Evolutionary conservation across 2,797 vertebrate genomes (phyloP), one percentile per base, ranked within the genome.

Genomic region (Argentina silus): DNA sequence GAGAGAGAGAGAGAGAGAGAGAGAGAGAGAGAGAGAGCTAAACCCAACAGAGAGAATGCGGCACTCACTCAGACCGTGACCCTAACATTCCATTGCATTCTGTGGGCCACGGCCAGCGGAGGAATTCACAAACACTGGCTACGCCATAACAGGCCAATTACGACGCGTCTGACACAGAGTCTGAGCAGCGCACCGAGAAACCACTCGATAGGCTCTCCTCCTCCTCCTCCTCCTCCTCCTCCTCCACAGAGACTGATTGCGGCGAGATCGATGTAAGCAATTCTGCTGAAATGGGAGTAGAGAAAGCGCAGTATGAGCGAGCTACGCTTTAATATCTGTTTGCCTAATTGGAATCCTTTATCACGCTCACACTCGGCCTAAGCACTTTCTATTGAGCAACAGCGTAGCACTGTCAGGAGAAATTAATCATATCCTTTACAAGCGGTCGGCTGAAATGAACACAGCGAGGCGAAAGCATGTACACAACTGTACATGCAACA

Each of bases 41-140:
- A 47, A 11, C 53, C 43, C 19, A 42, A 60, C 47, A 59, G 19
- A 59, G 8, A 63, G 48, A 71, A 14, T 50, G 69, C 51, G 73
- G 79, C 81, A 85, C 82, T 85, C 76, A 60, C 74, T 74, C 64
- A 76, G 80, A 80, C 75, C 81, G 65, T 71, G 55, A 87, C 83
- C 78, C 77, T 75, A 53, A 53, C 82, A 89, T 89, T 89, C 89
- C 87, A 77, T 67, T 73, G 78, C 84, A 84, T 74, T 79, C 70
- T 23, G 59, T 80, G 82, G 84, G 72, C 57, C 57, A 0, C 10
- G 78, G 81, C 83, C 87, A 85, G 3, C 21, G 14, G 3, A 74
- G 77, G 84, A 82, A 79, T 86, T 85, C 72, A 74, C 78, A 81
- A 73, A 76, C 80, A 79, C 67, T 77, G 81, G 80, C 85, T 76